A percentile compares a stretch with the other conserved stretches of the same genome.
phyloP scores from a whole-genome alignment of 2,797 vertebrate species.

The Epinephelus awoara region DNA sequence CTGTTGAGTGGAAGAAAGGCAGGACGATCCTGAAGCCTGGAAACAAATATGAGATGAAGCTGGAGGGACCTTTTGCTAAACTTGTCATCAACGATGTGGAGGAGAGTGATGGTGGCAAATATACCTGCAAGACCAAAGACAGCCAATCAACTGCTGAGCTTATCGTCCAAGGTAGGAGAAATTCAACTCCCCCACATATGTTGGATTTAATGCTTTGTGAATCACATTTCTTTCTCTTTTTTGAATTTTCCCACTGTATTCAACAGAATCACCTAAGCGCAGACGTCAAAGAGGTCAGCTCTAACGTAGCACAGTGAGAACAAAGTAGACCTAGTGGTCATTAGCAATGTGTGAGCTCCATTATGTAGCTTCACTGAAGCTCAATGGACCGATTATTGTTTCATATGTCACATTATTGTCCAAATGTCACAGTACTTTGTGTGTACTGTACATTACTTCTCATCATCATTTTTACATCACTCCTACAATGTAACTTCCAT shows the following conservation, averaged over 20 bases:
- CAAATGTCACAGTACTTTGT: slow-evolving; percentile 46
- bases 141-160: slow-evolving; percentile 88
- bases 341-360: slow-evolving; percentile 50
- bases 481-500: slow-evolving; percentile 15
- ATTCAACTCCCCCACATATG: background rate
- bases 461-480: background rate
- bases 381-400: slow-evolving; percentile 17
- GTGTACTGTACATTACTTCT: slow-evolving; percentile 27
- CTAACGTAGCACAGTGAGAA: slow-evolving; percentile 34
- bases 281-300: slow-evolving; percentile 76
- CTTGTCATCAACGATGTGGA: slow-evolving; percentile 87
- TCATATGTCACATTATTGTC: slow-evolving; percentile 6
- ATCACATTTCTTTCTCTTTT: slow-evolving; percentile 9
- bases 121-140: slow-evolving; percentile 90
- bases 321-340: slow-evolving; percentile 6
- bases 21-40: slow-evolving; percentile 87
- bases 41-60: slow-evolving; percentile 90
- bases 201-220: background rate
- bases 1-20: slow-evolving; percentile 93
- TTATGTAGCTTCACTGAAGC: slow-evolving; percentile 32
- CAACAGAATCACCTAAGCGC: slow-evolving; percentile 70
- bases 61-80: slow-evolving; percentile 82
- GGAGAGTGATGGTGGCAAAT: slow-evolving; percentile 90
- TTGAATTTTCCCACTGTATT: slow-evolving; percentile 43
- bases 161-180: slow-evolving; percentile 87